Evolutionary conservation across 1,140 invertebrate genomes (phyloP).

Genomic region (Littorina saxatilis): DNA sequence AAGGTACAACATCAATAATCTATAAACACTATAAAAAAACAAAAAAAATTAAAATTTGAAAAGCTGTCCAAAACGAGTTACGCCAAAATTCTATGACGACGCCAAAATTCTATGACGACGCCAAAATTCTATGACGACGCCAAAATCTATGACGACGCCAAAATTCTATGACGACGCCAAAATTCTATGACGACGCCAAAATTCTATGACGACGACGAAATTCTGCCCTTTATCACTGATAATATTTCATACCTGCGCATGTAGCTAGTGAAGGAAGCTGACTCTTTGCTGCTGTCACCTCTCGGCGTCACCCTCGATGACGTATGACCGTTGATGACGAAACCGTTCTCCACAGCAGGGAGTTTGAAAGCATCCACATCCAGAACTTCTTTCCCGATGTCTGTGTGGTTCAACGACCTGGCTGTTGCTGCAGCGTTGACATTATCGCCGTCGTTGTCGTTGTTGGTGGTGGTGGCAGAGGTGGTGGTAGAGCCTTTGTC

Average conservation of each 20-base stretch:
- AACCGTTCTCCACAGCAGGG: not conserved
- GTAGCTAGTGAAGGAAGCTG: constrained; percentile 17
- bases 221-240: not conserved
- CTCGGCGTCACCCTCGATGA: not conserved
- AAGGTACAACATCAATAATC: too few species aligned
- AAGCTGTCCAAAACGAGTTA: too few species aligned
- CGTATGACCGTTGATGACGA: not conserved
- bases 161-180: too few species aligned
- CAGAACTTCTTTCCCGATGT: not conserved
- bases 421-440: not conserved
- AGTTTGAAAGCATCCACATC: not conserved
- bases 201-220: too few species aligned
- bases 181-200: too few species aligned
- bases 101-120: too few species aligned
- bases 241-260: constrained; percentile 16
- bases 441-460: not conserved
- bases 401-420: not conserved
- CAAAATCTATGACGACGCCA: too few species aligned
- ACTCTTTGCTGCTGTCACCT: not conserved
- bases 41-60: too few species aligned
- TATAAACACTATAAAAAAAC: too few species aligned
- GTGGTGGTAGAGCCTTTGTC: too few species aligned
- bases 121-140: too few species aligned
- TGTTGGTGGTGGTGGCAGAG: not conserved
- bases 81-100: too few species aligned